These are phyloP conservation scores for Phthorimaea operculella DNA, from an alignment of 1,140 invertebrate genomes.

Conservation along the genomic window DNA sequence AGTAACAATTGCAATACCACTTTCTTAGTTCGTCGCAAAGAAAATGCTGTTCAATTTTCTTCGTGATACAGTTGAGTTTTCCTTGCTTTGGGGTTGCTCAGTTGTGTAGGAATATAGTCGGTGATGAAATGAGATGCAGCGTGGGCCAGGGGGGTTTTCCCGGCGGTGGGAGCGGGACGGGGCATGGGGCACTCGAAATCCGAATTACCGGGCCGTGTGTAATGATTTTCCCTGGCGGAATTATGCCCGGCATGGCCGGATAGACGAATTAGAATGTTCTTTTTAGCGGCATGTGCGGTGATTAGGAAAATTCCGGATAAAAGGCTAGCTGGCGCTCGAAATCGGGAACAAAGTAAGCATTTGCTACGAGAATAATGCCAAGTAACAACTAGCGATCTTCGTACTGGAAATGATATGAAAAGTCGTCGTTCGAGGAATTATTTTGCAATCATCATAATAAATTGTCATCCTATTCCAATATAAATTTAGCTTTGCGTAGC, in stretches of 20 bases:
- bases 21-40: neutral
- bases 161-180: slow-evolving; percentile 21
- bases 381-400: too few species aligned
- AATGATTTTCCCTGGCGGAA: slow-evolving; percentile 65
- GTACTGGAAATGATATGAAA: too few species aligned
- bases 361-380: too few species aligned
- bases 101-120: slow-evolving; percentile 37
- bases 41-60: slow-evolving; percentile 27
- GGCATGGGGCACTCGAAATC: slow-evolving; percentile 50
- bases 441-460: too few species aligned
- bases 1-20: slow-evolving; percentile 45
- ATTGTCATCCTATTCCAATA: too few species aligned
- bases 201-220: slow-evolving; percentile 65
- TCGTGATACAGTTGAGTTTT: slow-evolving; percentile 37
- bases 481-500: too few species aligned
- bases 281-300: slow-evolving; percentile 41
- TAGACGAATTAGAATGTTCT: slow-evolving; percentile 51
- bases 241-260: slow-evolving; percentile 52
- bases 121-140: slow-evolving; percentile 65
- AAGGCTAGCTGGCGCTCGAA: neutral
- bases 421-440: too few species aligned
- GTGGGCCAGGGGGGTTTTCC: slow-evolving; percentile 24
- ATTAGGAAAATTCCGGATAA: slow-evolving; percentile 15
- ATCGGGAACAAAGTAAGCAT: too few species aligned
- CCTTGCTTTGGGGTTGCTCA: slow-evolving; percentile 23